phyloP scores from a whole-genome alignment of 2,888 invertebrate genomes.

The Parnassius glacialis region DNA sequence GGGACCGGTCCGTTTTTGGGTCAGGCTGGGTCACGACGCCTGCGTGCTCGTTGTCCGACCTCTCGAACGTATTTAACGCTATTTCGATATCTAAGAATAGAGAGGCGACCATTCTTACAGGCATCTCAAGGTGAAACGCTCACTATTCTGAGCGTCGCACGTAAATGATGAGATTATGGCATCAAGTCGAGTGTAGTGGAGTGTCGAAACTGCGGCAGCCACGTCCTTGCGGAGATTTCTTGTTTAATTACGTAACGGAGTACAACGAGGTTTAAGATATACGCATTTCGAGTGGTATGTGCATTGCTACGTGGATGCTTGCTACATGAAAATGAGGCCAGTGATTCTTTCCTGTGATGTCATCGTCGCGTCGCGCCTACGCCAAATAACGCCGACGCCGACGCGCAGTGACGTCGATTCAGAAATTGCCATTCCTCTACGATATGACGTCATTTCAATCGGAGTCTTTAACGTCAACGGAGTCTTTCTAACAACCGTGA shows the following conservation, averaged over 20 bases:
- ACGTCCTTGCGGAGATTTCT: constrained; percentile 75
- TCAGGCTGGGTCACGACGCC: constrained; percentile 78
- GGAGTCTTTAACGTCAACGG: constrained; percentile 32
- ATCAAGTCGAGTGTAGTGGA: constrained; percentile 60
- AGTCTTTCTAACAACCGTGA: constrained; percentile 33
- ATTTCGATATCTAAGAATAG: constrained; percentile 70
- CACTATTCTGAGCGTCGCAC: constrained; percentile 74
- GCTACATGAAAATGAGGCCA: constrained; percentile 39
- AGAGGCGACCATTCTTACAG: constrained; percentile 62
- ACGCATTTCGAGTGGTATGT: constrained; percentile 49
- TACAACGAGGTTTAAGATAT: constrained; percentile 40
- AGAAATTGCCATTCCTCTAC: constrained; percentile 48
- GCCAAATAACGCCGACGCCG: constrained; percentile 48
- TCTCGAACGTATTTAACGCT: constrained; percentile 58
- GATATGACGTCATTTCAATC: constrained; percentile 57
- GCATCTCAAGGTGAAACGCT: constrained; percentile 75
- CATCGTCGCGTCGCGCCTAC: constrained; percentile 67
- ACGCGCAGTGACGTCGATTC: constrained; percentile 62
- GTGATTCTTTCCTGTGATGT: constrained; percentile 70
- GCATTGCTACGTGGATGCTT: constrained; percentile 37
- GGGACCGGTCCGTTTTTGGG: constrained; percentile 71
- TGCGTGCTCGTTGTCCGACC: constrained; percentile 63
- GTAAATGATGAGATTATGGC: constrained; percentile 72
- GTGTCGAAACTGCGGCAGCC: constrained; percentile 59
- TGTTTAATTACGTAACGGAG: constrained; percentile 68